Percentiles rank a stretch among this genome's conserved stretches.
These are phyloP conservation scores for Heteronetta atricapilla DNA, from an alignment of 2,113 vertebrate species.

Conservation along the genomic window DNA sequence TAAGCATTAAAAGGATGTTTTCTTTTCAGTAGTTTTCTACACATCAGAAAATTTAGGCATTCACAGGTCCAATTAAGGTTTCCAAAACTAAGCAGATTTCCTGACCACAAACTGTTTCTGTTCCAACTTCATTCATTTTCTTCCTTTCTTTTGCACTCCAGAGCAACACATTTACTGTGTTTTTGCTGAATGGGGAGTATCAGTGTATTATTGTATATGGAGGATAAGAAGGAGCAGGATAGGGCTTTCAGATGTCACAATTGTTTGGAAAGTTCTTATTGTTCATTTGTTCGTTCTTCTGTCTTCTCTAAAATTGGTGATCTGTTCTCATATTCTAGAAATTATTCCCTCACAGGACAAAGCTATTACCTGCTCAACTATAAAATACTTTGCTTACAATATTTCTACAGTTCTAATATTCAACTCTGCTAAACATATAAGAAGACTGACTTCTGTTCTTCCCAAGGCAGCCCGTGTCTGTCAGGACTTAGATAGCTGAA, in stretches of 20 bases:
- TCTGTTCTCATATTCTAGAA: background rate
- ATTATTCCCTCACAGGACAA: background rate
- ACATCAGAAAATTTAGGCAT: background rate
- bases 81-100: background rate
- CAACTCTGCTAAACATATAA: background rate
- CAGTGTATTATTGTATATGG: background rate
- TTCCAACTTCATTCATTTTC: constrained; percentile 1
- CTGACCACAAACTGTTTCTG: background rate
- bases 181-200: background rate
- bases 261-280: background rate
- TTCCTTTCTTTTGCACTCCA: background rate
- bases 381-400: background rate
- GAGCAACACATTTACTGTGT: background rate
- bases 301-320: background rate
- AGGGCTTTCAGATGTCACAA: background rate
- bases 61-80: background rate
- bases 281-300: background rate
- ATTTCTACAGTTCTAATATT: background rate
- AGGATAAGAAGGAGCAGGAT: background rate
- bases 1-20: background rate
- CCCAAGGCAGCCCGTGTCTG: background rate
- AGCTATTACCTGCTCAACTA: background rate
- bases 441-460: background rate
- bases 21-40: background rate
- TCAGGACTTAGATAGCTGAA: background rate